Conservation (phyloP, 1,140 invertebrate genomes). For the Lordiphosa collinella region DNA sequence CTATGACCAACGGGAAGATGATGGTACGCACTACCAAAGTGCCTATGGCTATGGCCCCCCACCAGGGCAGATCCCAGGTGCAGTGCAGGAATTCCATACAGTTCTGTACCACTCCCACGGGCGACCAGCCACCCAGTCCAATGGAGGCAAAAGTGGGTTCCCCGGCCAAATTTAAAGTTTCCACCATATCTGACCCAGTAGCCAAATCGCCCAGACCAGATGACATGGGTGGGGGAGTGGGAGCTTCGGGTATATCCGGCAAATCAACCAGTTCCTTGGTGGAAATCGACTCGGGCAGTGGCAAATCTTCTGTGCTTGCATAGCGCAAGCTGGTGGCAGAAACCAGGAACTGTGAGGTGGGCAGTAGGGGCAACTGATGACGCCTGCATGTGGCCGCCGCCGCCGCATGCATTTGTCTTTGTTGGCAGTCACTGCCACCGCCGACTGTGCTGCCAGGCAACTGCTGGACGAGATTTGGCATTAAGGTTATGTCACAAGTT, state of each 20-base stretch:
- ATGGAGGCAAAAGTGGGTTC: conserved; percentile 89
- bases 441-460: background rate
- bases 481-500: conserved; percentile 46
- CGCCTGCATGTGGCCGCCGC: conserved; percentile 8
- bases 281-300: conserved; percentile 20
- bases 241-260: conserved; percentile 82
- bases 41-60: conserved; percentile 89
- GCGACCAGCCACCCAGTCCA: conserved; percentile 89
- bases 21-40: conserved; percentile 86
- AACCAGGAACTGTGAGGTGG: background rate
- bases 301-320: conserved; percentile 34
- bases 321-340: conserved; percentile 21
- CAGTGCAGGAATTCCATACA: conserved; percentile 91
- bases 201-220: conserved; percentile 50
- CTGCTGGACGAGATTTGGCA: background rate
- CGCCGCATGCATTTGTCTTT: conserved; percentile 21
- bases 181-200: conserved; percentile 66
- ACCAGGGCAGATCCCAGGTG: conserved; percentile 91
- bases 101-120: conserved; percentile 89
- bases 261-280: conserved; percentile 70
- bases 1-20: conserved; percentile 91
- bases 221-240: conserved; percentile 79
- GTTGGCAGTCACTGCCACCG: background rate
- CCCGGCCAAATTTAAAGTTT: conserved; percentile 81
- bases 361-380: background rate